Conservation (phyloP, 2,113 vertebrate species). For the Anolis carolinensis region DNA sequence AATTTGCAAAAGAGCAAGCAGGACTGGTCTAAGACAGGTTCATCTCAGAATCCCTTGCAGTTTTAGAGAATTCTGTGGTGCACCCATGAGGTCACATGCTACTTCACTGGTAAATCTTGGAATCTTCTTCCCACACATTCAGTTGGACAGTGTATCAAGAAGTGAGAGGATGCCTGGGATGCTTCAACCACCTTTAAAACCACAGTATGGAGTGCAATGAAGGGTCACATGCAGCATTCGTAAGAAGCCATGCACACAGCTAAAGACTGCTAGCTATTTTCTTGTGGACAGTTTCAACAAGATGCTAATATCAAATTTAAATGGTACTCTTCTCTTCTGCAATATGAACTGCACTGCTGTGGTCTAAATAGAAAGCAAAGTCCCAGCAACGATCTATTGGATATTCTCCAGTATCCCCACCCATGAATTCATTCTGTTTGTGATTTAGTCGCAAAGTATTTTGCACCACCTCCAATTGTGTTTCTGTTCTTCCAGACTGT, state of each 20-base stretch:
- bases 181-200: neutral
- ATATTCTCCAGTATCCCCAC: no score
- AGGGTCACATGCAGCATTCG: neutral
- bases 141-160: neutral
- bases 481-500: neutral
- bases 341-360: neutral
- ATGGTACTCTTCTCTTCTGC: neutral
- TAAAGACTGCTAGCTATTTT: neutral
- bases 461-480: neutral
- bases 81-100: neutral
- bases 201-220: neutral
- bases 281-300: neutral
- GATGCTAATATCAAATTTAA: neutral
- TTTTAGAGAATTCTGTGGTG: neutral
- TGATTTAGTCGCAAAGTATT: neutral
- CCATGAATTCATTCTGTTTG: neutral
- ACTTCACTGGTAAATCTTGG: neutral
- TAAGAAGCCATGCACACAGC: neutral
- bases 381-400: neutral
- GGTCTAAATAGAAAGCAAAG: neutral
- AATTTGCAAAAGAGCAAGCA: neutral
- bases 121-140: neutral
- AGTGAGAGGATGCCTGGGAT: neutral
- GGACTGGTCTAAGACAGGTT: no score
- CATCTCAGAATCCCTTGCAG: neutral